phyloP scores from a whole-genome alignment of 2,888 invertebrate species.

The Agonopterix heracliana region DNA sequence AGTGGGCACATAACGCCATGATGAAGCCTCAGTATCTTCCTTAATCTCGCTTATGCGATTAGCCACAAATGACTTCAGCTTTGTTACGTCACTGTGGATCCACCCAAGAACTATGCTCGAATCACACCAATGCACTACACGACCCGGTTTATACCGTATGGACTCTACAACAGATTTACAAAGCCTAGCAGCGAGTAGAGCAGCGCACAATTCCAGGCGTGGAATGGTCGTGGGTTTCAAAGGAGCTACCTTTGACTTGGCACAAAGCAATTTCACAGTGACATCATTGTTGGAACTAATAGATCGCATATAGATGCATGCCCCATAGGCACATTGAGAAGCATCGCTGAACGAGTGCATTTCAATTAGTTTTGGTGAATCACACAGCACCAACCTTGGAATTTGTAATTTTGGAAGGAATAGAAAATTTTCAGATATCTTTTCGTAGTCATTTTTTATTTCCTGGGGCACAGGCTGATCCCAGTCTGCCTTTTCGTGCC shows the following conservation, averaged over 20 bases:
- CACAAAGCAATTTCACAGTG: slow-evolving; percentile 14
- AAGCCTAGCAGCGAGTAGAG: slow-evolving; percentile 10
- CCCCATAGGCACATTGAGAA: slow-evolving; percentile 10
- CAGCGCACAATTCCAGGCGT: slow-evolving; percentile 18
- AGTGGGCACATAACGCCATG: slow-evolving; percentile 6
- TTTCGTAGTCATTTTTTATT: slow-evolving; percentile 3
- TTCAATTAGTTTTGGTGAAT: slow-evolving; percentile 6
- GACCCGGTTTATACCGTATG: not conserved
- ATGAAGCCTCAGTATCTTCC: slow-evolving; percentile 6
- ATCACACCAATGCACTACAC: slow-evolving; percentile 12
- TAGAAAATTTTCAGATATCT: not conserved
- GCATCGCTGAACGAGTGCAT: slow-evolving; percentile 16
- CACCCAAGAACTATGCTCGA: slow-evolving; percentile 15
- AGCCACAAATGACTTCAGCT: slow-evolving; percentile 13
- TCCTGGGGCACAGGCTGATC: slow-evolving; percentile 11
- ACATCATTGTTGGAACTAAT: not conserved
- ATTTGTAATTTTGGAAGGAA: slow-evolving; percentile 4
- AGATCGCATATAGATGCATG: slow-evolving; percentile 11
- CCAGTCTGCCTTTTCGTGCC: slow-evolving; percentile 13
- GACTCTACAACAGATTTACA: slow-evolving; percentile 1
- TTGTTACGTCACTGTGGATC: slow-evolving; percentile 3
- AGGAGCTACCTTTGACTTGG: slow-evolving; percentile 18
- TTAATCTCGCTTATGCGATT: slow-evolving; percentile 13
- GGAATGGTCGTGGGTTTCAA: slow-evolving; percentile 18
- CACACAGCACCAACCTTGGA: slow-evolving; percentile 6